A percentile compares a stretch with the other conserved stretches of the same genome.
Evolutionary conservation across 1,140 invertebrate species (phyloP).

Genomic region (Diorhabda elongata): DNA sequence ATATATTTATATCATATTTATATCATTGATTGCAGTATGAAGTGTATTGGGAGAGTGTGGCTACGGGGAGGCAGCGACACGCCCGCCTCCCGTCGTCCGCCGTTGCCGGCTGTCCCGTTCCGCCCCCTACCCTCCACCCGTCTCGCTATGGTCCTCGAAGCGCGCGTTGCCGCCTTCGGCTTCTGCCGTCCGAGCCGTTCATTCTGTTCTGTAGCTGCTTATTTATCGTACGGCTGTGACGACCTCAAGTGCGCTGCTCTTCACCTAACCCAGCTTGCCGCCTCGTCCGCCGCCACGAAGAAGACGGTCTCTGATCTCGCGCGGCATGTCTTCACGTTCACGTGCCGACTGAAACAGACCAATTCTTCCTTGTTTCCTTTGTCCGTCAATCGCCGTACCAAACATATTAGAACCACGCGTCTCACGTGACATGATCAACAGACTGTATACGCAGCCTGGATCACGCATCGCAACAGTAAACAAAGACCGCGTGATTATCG

Average conservation of each 20-base stretch:
- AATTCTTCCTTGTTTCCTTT: conserved; percentile 16
- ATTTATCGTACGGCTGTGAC: conserved; percentile 47
- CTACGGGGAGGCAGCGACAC: conserved; percentile 42
- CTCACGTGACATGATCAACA: conserved; percentile 42
- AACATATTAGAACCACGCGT: conserved; percentile 25
- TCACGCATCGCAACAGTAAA: conserved; percentile 29
- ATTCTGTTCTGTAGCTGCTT: conserved; percentile 45
- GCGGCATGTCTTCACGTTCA: conserved; percentile 13
- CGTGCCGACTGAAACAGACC: conserved; percentile 17
- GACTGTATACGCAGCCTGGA: conserved; percentile 37
- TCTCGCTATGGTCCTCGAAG: conserved; percentile 34
- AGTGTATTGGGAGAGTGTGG: conserved; percentile 11
- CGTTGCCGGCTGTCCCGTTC: conserved; percentile 41
- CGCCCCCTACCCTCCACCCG: conserved; percentile 38
- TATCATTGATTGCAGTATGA: conserved; percentile 18
- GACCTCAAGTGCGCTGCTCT: conserved; percentile 41
- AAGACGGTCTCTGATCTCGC: conserved; percentile 18
- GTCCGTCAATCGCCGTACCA: conserved; percentile 9
- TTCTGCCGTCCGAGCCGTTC: conserved; percentile 37
- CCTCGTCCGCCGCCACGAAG: conserved; percentile 14
- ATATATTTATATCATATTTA: background rate
- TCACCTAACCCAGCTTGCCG: conserved; percentile 16
- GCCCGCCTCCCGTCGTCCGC: conserved; percentile 38
- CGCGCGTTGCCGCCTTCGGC: conserved; percentile 38
- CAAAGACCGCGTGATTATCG: conserved; percentile 25